Evolutionary conservation across 2,888 invertebrate species (phyloP), one percentile per base, ranked within the genome.

Genomic region (Rhingia campestris): DNA sequence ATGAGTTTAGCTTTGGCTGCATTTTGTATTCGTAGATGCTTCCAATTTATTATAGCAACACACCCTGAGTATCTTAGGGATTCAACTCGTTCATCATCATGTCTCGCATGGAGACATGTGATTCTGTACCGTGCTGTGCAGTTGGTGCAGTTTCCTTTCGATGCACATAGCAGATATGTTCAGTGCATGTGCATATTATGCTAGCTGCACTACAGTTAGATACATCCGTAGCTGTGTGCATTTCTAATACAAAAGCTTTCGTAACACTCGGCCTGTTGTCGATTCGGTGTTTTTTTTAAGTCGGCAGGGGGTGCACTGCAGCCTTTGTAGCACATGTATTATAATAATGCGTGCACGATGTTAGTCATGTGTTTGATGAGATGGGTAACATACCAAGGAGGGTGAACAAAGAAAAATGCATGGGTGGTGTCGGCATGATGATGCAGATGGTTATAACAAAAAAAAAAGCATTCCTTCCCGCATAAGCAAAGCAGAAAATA

Each of bases 281-380:
- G 49, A 22, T 22, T 22, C 22, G 22, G 22, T 22, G 1, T 22
- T 22, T 22, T 22, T 22, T 22, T 22, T 22, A 22, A 39, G 49
- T 59, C 14, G 51, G 39, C 12, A 51, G 32, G 59, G 41, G 59
- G 58, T 45, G 41, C 22, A 6, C n/a, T n/a, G 37, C 54, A 67
- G 67, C 4, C 61, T 61, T n/a, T 59, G 37, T 51, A 64, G 49
- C 51, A 49, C 58, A 58, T 69, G 49, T 39, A 70, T 32, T 39
- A 43, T 37, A 58, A 49, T 35, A 61, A 59, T 41, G 69, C 69
- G 69, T 56, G 45, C 56, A 69, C 58, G 56, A 47, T 58, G 56
- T 45, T 58, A 45, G 47, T 47, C 69, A 69, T 69, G 69, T 69
- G 69, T 47, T 45, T 12, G 12, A 14, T 51, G n/a, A 39, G 64